Evolutionary conservation across 1,140 invertebrate genomes (phyloP), one percentile per base, ranked within the genome.

Genomic region (Nebria ingens): DNA sequence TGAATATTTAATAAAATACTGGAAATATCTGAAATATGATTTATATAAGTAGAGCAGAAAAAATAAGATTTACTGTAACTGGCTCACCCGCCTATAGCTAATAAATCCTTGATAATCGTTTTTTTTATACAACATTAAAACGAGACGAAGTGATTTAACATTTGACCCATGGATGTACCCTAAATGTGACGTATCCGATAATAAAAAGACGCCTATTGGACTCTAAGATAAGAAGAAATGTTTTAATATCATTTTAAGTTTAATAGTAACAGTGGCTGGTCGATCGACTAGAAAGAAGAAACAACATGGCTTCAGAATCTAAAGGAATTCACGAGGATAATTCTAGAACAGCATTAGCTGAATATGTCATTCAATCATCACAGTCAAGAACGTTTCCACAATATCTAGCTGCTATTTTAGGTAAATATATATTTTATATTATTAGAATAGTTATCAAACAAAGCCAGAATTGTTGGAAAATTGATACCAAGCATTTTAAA

Each of bases 321-420:
- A 49, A 56, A 53, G 53, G 58, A 19, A 54, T 64, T 11, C 54
- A 59, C 45, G 56, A 34, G 15, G 62, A 62, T 58, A 60, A 60
- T 38, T 61, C 62, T n/a, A 53, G 60, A 52, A 61, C 52, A 51
- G 51, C 22, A 9, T 52, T 64, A 20, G 40, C 51, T 12, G 56
- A 51, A 25, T 51, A 40, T 56, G 58, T 51, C 34, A 6, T 11
- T 12, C 20, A 21, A 15, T 45, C 56, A 21, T 45, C 17, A 23
- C 61, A 58, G 53, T 11, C 21, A 51, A 54, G 6, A 20, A 52
- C 52, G 17, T 55, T 62, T 22, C 60, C 58, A 34, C 68, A 69
- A 53, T 67, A 64, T 53, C 15, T 66, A 11, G 64, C 62, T n/a
- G 58, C 67, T 21, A 54, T 62, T 34, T 52, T 67, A 52, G 62